These are phyloP conservation scores for Muschampia plurimacula DNA, from an alignment of 2,888 invertebrate species.

Conservation along the genomic window DNA sequence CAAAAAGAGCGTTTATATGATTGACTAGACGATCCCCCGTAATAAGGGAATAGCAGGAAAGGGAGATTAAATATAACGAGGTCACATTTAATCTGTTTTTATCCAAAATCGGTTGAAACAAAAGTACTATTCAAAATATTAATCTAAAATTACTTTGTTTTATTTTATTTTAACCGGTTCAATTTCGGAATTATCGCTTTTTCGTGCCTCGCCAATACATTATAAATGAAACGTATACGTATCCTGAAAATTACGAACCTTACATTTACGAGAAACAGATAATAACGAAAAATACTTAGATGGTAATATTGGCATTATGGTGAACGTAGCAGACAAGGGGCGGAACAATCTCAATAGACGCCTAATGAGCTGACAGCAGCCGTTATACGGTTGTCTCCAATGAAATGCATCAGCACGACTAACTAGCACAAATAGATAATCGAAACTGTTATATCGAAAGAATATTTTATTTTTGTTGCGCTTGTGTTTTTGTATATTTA, in stretches of 20 bases:
- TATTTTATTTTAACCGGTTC: not conserved
- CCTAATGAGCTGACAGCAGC: conserved; percentile 27
- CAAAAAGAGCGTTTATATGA: conserved; percentile 25
- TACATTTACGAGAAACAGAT: not conserved
- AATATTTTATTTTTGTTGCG: not conserved
- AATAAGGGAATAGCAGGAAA: conserved; percentile 7
- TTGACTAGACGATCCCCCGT: conserved; percentile 21
- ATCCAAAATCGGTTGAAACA: not conserved
- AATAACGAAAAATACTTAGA: not conserved
- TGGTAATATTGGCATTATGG: too few species aligned
- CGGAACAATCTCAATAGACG: conserved; percentile 30
- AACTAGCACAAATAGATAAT: conserved; percentile 1
- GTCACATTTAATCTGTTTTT: conserved; percentile 8
- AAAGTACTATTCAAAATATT: too few species aligned
- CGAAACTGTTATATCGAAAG: not conserved
- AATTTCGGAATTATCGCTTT: not conserved
- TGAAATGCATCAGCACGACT: conserved; percentile 30
- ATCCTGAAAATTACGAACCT: too few species aligned
- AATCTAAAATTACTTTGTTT: too few species aligned
- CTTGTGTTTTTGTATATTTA: too few species aligned
- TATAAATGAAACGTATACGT: too few species aligned
- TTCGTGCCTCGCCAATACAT: not conserved
- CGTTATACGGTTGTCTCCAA: conserved; percentile 12
- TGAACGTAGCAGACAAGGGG: not conserved
- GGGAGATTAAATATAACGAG: conserved; percentile 7